phyloP scores from a whole-genome alignment of 2,797 vertebrate species.

The Mareca strepera region DNA sequence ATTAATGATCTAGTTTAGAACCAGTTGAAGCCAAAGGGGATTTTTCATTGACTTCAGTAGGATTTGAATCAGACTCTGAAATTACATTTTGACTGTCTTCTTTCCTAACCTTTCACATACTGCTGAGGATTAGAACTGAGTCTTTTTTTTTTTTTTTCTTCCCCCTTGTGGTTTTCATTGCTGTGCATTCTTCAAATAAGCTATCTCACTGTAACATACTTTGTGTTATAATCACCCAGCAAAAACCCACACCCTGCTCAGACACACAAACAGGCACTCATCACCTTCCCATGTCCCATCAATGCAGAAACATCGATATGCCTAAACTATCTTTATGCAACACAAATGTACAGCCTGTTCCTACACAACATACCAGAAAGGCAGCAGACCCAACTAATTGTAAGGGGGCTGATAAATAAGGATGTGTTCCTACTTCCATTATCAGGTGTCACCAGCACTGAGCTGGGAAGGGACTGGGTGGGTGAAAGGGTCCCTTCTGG shows the following conservation, averaged over 20 bases:
- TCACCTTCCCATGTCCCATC: constrained; percentile 3
- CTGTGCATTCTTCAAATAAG: constrained; percentile 35
- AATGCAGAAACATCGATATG: constrained; percentile 11
- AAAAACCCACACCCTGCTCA: neutral
- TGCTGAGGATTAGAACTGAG: neutral
- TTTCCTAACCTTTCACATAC: constrained; percentile 23
- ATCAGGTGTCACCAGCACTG: neutral
- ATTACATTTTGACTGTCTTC: constrained; percentile 18
- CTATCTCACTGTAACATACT: neutral
- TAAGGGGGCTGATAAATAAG: constrained; percentile 47
- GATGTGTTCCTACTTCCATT: neutral
- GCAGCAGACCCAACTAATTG: constrained; percentile 25
- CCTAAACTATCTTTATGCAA: constrained; percentile 17
- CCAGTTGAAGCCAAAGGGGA: neutral
- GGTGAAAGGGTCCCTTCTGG: neutral
- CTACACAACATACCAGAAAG: constrained; percentile 16
- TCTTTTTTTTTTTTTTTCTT: neutral
- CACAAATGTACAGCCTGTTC: constrained; percentile 28
- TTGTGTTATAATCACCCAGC: constrained; percentile 30
- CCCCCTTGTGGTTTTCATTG: constrained; percentile 19
- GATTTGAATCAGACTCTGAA: constrained; percentile 30
- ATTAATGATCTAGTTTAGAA: constrained; percentile 12
- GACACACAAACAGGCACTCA: neutral
- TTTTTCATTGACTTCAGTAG: constrained; percentile 2
- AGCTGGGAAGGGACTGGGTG: neutral